These are phyloP conservation scores for Gobiocypris rarus DNA, from an alignment of 2,113 vertebrate genomes.

Conservation along the genomic window DNA sequence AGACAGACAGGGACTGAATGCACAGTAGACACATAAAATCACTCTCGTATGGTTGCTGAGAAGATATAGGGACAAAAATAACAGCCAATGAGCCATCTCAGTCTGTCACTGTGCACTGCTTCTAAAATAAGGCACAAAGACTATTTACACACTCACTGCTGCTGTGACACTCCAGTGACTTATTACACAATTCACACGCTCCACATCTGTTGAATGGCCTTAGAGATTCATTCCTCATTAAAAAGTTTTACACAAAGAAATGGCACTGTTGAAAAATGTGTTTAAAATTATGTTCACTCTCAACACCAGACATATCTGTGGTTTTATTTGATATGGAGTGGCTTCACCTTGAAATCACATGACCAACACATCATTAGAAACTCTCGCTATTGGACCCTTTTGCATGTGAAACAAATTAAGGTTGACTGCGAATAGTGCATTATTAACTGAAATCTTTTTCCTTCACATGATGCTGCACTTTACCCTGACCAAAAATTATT, in stretches of 20 bases:
- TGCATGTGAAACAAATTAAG: neutral
- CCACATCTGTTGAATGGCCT: conserved; percentile 19
- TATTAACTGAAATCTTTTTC: neutral
- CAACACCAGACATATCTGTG: neutral
- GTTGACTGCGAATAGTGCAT: neutral
- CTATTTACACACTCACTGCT: conserved; percentile 3
- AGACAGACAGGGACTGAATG: neutral
- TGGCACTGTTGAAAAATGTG: neutral
- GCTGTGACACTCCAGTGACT: conserved; percentile 21
- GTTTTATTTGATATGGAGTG: neutral
- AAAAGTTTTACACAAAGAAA: conserved; percentile 13
- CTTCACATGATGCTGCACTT: neutral
- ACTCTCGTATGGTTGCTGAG: conserved; percentile 30
- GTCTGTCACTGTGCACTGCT: conserved; percentile 40
- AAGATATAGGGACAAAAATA: conserved; percentile 47
- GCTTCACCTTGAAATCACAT: neutral
- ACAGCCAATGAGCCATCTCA: conserved; percentile 32
- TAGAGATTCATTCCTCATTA: neutral
- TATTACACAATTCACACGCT: conserved; percentile 33
- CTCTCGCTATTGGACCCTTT: neutral
- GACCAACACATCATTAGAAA: neutral
- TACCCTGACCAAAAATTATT: no score
- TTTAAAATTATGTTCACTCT: neutral
- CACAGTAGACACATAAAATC: neutral
- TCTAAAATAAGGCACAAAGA: conserved; percentile 47